phyloP scores from a whole-genome alignment of 2,113 vertebrate species.

The Sorex araneus region DNA sequence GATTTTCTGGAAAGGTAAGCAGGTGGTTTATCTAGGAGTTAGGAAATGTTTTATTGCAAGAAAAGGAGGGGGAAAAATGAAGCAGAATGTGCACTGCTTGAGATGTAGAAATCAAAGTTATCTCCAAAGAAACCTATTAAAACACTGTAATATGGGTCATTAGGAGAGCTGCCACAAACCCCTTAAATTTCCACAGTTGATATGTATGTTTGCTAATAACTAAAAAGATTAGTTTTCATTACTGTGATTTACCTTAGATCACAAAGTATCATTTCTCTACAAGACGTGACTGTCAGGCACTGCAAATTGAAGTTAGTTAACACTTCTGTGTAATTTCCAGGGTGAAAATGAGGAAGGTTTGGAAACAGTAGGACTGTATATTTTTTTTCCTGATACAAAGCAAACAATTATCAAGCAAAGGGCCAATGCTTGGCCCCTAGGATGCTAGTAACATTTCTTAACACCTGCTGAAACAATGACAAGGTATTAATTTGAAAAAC shows the following conservation, averaged over 20 bases:
- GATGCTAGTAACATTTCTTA: conserved; percentile 91
- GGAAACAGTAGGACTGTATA: conserved; percentile 90
- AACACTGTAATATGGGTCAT: conserved; percentile 88
- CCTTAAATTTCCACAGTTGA: conserved; percentile 88
- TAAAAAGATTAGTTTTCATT: conserved; percentile 91
- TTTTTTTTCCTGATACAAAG: conserved; percentile 92
- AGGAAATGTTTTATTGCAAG: conserved; percentile 71
- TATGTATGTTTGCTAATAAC: conserved; percentile 90
- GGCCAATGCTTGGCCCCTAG: conserved; percentile 91
- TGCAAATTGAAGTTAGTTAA: conserved; percentile 96
- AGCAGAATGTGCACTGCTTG: conserved; percentile 77
- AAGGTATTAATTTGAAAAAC: conserved; percentile 97
- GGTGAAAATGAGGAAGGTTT: conserved; percentile 96
- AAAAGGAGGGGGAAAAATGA: conserved; percentile 54
- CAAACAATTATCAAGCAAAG: conserved; percentile 95
- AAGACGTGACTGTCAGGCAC: conserved; percentile 92
- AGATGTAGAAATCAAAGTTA: conserved; percentile 87
- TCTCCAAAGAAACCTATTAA: conserved; percentile 91
- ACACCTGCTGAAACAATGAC: conserved; percentile 94
- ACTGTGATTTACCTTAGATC: conserved; percentile 92
- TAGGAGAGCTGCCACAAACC: conserved; percentile 88
- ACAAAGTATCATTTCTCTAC: conserved; percentile 92
- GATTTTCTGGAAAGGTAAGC: conserved; percentile 67
- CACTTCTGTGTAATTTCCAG: conserved; percentile 93
- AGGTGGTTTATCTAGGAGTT: conserved; percentile 66